Percentiles rank a stretch among this genome's conserved stretches.
Evolutionary conservation across 2,113 vertebrate genomes (phyloP).

Genomic region (Solenodon paradoxus): DNA sequence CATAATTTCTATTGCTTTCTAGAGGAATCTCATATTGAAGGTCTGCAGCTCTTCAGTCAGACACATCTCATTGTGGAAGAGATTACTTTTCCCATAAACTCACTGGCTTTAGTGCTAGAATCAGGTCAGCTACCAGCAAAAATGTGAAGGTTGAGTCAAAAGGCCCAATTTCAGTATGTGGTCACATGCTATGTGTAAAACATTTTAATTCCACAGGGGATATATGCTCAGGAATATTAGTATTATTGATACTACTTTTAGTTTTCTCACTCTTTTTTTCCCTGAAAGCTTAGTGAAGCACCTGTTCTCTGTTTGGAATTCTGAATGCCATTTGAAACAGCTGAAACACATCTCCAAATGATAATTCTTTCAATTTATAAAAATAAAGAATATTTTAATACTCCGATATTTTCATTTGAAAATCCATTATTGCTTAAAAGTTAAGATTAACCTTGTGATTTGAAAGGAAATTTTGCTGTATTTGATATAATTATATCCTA

Average conservation of each 20-base stretch:
- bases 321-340: neutral
- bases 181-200: neutral
- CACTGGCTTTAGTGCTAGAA: neutral
- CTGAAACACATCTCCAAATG: neutral
- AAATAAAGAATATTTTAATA: neutral
- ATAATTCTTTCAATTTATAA: conserved; percentile 27
- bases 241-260: neutral
- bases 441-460: neutral
- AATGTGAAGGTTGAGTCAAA: neutral
- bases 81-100: no score
- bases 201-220: neutral
- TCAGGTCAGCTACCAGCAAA: neutral
- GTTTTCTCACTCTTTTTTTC: neutral
- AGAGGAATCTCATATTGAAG: neutral
- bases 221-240: neutral
- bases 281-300: neutral
- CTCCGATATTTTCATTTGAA: neutral
- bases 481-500: conserved; percentile 69
- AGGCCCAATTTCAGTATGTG: neutral
- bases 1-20: neutral
- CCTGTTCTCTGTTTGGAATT: neutral
- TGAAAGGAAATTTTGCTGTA: conserved; percentile 65
- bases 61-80: neutral
- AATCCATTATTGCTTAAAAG: neutral
- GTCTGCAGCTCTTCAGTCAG: neutral